Evolutionary conservation across 2,888 invertebrate genomes (phyloP).

Genomic region (Meganola albula): DNA sequence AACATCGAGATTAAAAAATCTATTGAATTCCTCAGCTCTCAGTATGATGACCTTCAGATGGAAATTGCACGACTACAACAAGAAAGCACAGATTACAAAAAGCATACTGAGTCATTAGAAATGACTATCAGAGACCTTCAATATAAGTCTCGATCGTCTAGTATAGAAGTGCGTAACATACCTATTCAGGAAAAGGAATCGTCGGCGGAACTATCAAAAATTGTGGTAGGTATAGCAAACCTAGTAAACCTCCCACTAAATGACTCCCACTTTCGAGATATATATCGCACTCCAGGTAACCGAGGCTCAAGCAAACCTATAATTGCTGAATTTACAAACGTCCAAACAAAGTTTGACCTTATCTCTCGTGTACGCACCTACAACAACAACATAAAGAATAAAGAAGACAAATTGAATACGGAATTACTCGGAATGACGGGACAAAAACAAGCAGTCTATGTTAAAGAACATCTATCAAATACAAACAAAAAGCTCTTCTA

Average conservation of each 20-base stretch:
- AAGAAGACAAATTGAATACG: slow-evolving; percentile 1
- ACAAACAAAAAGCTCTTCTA: not conserved
- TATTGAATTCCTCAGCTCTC: not conserved
- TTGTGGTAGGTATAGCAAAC: not conserved
- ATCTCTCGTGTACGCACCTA: not conserved
- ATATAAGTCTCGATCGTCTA: slow-evolving; percentile 3
- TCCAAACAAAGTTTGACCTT: slow-evolving; percentile 1
- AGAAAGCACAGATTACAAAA: slow-evolving; percentile 1
- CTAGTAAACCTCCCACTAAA: not conserved
- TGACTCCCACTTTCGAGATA: slow-evolving; percentile 1
- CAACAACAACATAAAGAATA: not conserved
- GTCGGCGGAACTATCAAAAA: not conserved
- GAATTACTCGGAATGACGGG: slow-evolving; percentile 1
- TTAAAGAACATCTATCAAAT: not conserved
- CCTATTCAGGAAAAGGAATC: not conserved
- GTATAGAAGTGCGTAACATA: slow-evolving; percentile 2
- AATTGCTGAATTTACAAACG: slow-evolving; percentile 1
- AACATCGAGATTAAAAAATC: not conserved
- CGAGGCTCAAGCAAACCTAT: slow-evolving; percentile 1
- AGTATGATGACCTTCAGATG: slow-evolving; percentile 1
- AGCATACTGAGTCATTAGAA: slow-evolving; percentile 1
- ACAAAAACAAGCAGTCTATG: slow-evolving; percentile 2
- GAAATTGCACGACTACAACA: slow-evolving; percentile 1
- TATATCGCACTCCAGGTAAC: slow-evolving; percentile 1
- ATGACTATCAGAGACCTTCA: slow-evolving; percentile 1